A percentile compares a stretch with the other conserved stretches of the same genome.
phyloP scores from a whole-genome alignment of 2,888 invertebrate genomes.

The Drosophila picticornis region DNA sequence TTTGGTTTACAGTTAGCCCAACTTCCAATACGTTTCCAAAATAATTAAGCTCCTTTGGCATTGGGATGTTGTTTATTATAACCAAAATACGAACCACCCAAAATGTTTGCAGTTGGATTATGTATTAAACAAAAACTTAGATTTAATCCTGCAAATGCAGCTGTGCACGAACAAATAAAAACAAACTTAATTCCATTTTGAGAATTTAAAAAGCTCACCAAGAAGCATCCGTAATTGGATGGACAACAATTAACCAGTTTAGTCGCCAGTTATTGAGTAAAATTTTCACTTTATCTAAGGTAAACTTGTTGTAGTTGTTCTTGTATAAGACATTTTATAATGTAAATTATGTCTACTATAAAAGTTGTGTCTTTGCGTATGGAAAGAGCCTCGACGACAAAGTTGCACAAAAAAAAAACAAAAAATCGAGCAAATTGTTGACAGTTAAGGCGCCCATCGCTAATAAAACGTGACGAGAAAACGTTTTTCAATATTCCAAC shows the following conservation, averaged over 20 bases:
- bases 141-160: not conserved
- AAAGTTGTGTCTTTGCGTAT: not conserved
- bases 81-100: too few species aligned
- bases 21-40: constrained; percentile 13
- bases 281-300: not conserved
- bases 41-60: not conserved
- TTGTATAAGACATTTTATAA: not conserved
- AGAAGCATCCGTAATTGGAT: not conserved
- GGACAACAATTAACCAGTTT: not conserved
- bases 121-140: not conserved
- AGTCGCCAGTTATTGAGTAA: not conserved
- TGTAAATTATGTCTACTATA: not conserved
- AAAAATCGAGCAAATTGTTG: constrained; percentile 17
- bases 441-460: not conserved
- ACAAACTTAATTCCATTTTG: not conserved
- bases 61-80: too few species aligned
- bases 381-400: constrained; percentile 29
- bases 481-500: constrained; percentile 47
- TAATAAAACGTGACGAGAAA: constrained; percentile 26
- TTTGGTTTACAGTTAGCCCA: not conserved
- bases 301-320: not conserved
- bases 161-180: not conserved
- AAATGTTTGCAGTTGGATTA: not conserved
- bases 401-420: constrained; percentile 21
- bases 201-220: not conserved